Base-by-base conservation (phyloP, 2,797 vertebrate species). In the Scolopax bukidnonensis region DNA sequence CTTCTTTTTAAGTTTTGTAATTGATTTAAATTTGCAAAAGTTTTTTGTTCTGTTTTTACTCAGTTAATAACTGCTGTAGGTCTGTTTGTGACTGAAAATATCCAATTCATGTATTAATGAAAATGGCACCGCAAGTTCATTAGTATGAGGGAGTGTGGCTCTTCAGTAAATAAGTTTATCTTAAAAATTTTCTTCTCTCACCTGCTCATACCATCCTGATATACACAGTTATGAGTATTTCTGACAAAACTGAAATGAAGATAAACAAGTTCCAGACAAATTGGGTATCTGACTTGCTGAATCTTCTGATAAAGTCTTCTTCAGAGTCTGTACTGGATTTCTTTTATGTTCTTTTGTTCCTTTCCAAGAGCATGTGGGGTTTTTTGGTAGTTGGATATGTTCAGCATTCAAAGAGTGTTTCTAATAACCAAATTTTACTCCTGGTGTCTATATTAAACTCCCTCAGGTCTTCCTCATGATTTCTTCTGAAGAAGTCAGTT, bases 341-440 rank as follows among this genome's bases (percentile, higher is more conserved):
- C 56, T 63, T 61, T 33, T 40, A 4, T 30, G 18, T 38, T 67
- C 78, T 76, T 90, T 23, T 43, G 61, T 56, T 65, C 71, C 73
- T 25, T 87, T 45, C 41, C 41, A 70, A 69, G 47, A 12, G 40
- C 32, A 1, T 3, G 17, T 32, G 21, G 12, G 36, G 28, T 2
- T 45, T 85, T 85, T 56, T 54, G 45, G 56, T 69, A 33, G 75
- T 57, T 74, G 33, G 50, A 38, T 41, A 32, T 5, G 6, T 47
- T 87, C 74, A 51, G 71, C 50, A n/a, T 14, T 48, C 36, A 33
- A 69, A 57, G 73, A 79, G 65, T 75, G 91, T 94, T 96, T 90
- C 94, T 56, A 86, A 95, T 75, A 93, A 89, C 70, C 59, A 73
- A n/a, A 95, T 93, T 84, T 94, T 79, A 69, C 53, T 93, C 36